These are phyloP conservation scores for Catalaphyllia jardinei DNA, from an alignment of 64 coral and sea anemone species.

Conservation along the genomic window DNA sequence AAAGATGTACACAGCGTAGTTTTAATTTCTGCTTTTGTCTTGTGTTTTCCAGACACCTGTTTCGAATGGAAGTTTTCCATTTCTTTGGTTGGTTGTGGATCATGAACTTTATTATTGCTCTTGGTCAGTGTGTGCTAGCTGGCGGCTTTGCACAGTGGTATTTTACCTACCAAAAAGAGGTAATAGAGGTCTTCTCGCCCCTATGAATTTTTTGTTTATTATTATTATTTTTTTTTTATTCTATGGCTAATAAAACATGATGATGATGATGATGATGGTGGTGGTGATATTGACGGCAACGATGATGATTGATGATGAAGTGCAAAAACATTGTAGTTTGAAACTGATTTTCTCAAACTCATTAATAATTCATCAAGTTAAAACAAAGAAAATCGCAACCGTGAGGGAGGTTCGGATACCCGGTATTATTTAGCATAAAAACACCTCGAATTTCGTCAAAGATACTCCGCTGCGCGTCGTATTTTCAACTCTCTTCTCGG, in stretches of 20 bases:
- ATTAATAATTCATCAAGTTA: no score
- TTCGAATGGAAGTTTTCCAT: constrained; percentile 92
- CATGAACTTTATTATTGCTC: constrained; percentile 96
- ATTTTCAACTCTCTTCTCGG: no score
- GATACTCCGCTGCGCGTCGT: no score
- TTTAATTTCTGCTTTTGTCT: not conserved
- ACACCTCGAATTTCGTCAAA: no score
- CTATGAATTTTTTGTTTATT: not conserved
- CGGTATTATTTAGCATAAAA: no score
- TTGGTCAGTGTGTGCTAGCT: constrained; percentile 97
- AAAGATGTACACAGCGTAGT: not conserved
- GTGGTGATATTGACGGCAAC: no score
- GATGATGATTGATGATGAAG: no score
- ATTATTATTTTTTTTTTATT: not conserved
- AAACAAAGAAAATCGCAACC: no score
- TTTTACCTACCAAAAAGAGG: constrained; percentile 91
- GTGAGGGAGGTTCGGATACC: no score
- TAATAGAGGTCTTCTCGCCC: constrained; percentile 6
- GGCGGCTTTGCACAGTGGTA: constrained; percentile 96
- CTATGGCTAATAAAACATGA: not conserved
- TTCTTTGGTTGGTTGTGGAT: constrained; percentile 99
- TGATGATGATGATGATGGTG: no score
- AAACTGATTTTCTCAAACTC: no score
- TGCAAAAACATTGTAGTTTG: no score
- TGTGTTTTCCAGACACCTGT: constrained; percentile 57